phyloP scores from a whole-genome alignment of 2,888 invertebrate genomes.

The Limnephilus auricula region DNA sequence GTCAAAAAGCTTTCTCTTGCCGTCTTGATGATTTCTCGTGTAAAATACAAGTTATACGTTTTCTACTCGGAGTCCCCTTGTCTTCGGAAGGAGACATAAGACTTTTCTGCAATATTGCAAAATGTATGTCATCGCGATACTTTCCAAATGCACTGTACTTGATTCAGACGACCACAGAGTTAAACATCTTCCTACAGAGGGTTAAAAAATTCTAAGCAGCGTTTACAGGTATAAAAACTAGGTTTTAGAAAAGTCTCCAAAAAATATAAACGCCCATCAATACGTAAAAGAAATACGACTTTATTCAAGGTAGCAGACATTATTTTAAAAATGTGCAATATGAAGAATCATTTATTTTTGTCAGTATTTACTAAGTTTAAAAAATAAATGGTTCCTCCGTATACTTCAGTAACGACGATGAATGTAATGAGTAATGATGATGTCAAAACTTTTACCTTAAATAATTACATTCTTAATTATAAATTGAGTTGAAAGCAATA shows the following conservation, averaged over 20 bases:
- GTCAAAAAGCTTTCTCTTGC: not conserved
- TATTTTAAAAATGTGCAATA: too few species aligned
- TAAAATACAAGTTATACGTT: not conserved
- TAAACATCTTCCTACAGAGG: not conserved
- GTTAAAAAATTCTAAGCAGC: too few species aligned
- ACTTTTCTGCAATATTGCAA: constrained; percentile 54
- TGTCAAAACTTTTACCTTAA: not conserved
- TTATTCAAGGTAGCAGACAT: too few species aligned
- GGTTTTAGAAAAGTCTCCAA: too few species aligned
- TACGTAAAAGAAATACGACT: too few species aligned
- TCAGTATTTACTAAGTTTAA: not conserved
- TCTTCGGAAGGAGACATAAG: not conserved
- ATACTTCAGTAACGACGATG: not conserved
- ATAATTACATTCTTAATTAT: not conserved
- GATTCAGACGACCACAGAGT: not conserved
- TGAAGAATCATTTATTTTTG: too few species aligned
- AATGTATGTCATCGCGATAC: constrained; percentile 63
- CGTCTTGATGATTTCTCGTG: not conserved
- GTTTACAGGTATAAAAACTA: too few species aligned
- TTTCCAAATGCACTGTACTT: constrained; percentile 46
- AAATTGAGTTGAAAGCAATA: not conserved
- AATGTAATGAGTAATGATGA: too few species aligned
- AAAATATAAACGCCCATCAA: too few species aligned
- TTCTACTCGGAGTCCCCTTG: not conserved
- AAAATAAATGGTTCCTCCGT: not conserved